phyloP scores from a whole-genome alignment of 2,113 vertebrate species.

The Ancistrus triradiatus region DNA sequence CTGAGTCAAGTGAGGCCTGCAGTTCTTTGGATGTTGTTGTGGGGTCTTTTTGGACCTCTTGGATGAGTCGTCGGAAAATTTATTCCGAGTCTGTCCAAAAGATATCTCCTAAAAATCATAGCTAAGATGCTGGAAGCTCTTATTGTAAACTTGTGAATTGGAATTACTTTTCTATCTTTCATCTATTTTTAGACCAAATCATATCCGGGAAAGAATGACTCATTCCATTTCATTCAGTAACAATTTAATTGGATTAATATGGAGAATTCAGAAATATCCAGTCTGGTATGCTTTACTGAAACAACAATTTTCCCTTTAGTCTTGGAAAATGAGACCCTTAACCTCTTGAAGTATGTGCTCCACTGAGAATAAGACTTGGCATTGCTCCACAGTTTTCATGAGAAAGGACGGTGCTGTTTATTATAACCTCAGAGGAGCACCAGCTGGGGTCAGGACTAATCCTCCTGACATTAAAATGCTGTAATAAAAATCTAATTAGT shows the following conservation, averaged over 20 bases:
- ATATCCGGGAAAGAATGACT: not conserved
- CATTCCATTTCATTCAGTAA: not conserved
- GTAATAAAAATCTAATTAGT: too few relatives aligned
- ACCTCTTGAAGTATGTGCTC: slow-evolving; percentile 3
- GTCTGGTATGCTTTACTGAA: not conserved
- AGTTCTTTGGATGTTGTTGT: too few relatives aligned
- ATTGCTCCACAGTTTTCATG: slow-evolving; percentile 23
- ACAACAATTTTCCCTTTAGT: slow-evolving; percentile 14
- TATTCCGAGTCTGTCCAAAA: too few relatives aligned
- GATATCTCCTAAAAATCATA: too few relatives aligned
- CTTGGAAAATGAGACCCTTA: slow-evolving; percentile 39
- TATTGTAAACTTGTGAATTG: too few relatives aligned
- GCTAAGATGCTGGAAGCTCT: too few relatives aligned
- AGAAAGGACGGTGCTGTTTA: slow-evolving; percentile 38
- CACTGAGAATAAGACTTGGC: slow-evolving; percentile 27
- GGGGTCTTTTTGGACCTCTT: too few relatives aligned
- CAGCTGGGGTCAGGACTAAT: not conserved
- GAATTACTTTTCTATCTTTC: too few relatives aligned
- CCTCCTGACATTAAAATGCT: not conserved
- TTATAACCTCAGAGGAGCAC: slow-evolving; percentile 1
- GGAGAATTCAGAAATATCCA: not conserved
- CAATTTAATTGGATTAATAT: slow-evolving; percentile 2
- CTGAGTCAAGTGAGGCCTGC: too few relatives aligned
- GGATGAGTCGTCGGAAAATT: too few relatives aligned
- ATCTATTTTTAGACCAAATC: too few relatives aligned